Base-by-base conservation (phyloP, 2,888 invertebrate genomes). In the Hirtodrosophila cameraria region DNA sequence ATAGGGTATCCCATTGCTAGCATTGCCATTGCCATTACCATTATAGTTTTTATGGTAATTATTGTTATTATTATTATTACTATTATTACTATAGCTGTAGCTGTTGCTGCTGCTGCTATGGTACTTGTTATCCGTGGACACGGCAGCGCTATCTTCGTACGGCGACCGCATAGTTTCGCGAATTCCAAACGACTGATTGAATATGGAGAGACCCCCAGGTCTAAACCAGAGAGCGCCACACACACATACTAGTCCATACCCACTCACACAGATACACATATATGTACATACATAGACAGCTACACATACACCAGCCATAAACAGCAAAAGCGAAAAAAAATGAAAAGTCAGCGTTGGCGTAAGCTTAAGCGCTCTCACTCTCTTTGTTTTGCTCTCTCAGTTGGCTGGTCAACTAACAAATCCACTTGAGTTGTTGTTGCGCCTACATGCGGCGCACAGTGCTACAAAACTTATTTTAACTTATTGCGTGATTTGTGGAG, bases 1-100 rank as follows among this genome's bases (percentile, higher is more conserved):
- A 92, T 97, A 97, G 80, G 97, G 97, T 90, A 96, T 96, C 30
- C 81, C 77, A 63, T 81, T 80, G 52, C 74, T 78, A 60, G 63
- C 69, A 58, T 67, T 71, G 23, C 70, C 63, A 31, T 28, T 48
- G 5, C 68, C 58, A 43, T 63, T 66, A 38, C 75, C 72, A 66
- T 73, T 84, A 52, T 59, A 58, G 62, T 53, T 64, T 41, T 65
- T 79, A 64, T 70, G 74, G 62, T 65, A 73, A 66, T 76, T 77
- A 76, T 79, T 75, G 59, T 74, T 71, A 63, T 67, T 78, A 64
- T 72, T 70, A 64, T 64, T 61, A 66, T 76, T 76, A 66, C 72
- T 64, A 65, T 62, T 72, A 63, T 82, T 50, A 63, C 55, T 75
- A n/a, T n/a, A n/a, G 30, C 23, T 23, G 8, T 23, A 23, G 23